Base-by-base conservation (phyloP, 2,113 vertebrate genomes). In the Corvus cornix region DNA sequence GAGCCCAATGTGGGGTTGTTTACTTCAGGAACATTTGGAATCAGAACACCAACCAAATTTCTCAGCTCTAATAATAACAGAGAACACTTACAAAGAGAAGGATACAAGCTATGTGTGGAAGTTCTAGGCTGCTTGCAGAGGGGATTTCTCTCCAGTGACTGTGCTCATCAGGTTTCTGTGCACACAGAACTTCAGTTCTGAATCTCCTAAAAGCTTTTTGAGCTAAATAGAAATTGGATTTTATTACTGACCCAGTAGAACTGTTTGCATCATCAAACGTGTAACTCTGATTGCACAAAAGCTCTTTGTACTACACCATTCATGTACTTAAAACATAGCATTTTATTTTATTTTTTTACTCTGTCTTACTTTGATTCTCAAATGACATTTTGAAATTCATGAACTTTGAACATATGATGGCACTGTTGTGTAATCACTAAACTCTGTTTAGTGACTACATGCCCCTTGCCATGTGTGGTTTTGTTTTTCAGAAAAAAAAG, bases 401-500 rank as follows among this genome's bases (percentile, higher is more conserved):
- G 60, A 81, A 84, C 72, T 94, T 80, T 92, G 85, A 68, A 92
- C 95, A 95, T 96, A 66, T 64, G 96, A 96, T 96, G 95, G 96
- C 96, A 96, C 92, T 96, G 86, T 96, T 94, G 96, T 90, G 68
- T 87, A 90, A 62, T 69, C 31, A 55, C 93, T 90, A 37, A 92
- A 44, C 44, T 74, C 18, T 53, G 5, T 48, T 75, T 62, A 67
- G 52, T 84, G 33, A 49, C 51, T 77, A 75, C 35, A 72, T 75
- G 28, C 4, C 48, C 63, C 46, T 88, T 92, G 39, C 21, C 44
- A 60, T 6, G 2, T n/a, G 26, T 63, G 27, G 14, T 43, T 95
- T 84, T 85, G 10, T 59, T 74, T 35, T 73, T 77, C 17, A 53
- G 51, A 19, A 85, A 68, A 80, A 55, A 76, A 44, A 41, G 13